Percentiles rank a stretch among this genome's conserved stretches.
These are phyloP conservation scores for Pogonocichla stellata DNA, from an alignment of 2,113 vertebrate genomes.

Conservation along the genomic window DNA sequence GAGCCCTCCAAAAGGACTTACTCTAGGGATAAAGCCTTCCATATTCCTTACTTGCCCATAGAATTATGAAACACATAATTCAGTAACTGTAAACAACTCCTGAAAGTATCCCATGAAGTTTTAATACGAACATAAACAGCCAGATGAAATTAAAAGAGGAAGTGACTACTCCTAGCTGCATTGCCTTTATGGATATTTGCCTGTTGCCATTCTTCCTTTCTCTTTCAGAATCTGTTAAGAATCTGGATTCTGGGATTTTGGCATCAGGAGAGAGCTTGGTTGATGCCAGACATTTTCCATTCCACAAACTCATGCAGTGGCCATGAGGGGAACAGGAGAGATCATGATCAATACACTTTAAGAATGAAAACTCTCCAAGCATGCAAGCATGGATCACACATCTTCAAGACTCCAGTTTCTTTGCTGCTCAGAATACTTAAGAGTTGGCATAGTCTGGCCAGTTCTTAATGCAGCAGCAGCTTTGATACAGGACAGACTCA, in stretches of 20 bases:
- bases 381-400: not conserved
- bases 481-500: not conserved
- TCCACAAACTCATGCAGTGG: accelerated
- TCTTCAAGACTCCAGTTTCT: not conserved
- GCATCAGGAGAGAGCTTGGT: not conserved
- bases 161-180: not conserved
- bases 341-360: not conserved
- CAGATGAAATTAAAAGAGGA: not conserved
- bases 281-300: not conserved
- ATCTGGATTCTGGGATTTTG: not conserved
- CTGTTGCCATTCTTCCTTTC: not conserved
- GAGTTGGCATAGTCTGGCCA: not conserved
- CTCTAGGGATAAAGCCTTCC: not conserved
- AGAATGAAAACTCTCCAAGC: not conserved
- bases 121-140: not conserved
- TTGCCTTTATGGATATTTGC: not conserved
- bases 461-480: not conserved
- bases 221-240: not conserved
- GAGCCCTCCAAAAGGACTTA: not conserved
- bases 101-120: not conserved
- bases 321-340: not conserved
- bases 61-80: not conserved
- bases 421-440: not conserved
- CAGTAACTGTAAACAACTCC: not conserved
- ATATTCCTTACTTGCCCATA: not conserved